These are phyloP conservation scores for Choloepus hoffmanni DNA, from an alignment of 2,113 vertebrate genomes.

Conservation along the genomic window DNA sequence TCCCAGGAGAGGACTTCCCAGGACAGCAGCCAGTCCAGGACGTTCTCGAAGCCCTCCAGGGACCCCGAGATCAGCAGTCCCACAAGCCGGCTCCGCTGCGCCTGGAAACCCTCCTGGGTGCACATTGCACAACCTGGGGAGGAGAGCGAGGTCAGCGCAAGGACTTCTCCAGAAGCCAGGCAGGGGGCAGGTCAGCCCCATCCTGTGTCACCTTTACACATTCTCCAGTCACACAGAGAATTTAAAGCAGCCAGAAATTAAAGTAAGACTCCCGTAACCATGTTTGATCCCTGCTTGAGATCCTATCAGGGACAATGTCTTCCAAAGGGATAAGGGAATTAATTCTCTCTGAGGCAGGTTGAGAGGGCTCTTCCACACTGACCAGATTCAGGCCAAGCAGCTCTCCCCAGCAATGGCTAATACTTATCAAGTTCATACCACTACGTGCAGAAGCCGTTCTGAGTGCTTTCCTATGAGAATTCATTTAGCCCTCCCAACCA, in stretches of 20 bases:
- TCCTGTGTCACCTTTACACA: neutral
- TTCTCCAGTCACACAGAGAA: neutral
- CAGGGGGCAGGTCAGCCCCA: neutral
- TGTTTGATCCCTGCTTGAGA: neutral
- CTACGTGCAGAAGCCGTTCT: rapidly evolving
- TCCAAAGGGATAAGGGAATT: neutral
- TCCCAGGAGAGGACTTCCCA: constrained; percentile 89
- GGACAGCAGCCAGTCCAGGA: constrained; percentile 90
- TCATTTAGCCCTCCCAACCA: neutral
- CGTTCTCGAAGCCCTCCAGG: constrained; percentile 87
- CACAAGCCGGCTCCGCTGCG: constrained; percentile 88
- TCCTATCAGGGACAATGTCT: neutral
- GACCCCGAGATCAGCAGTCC: constrained; percentile 86
- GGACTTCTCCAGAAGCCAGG: neutral
- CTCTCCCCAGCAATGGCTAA: neutral
- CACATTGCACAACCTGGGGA: constrained; percentile 83
- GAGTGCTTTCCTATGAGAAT: neutral
- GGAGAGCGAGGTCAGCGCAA: neutral
- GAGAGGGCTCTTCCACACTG: neutral
- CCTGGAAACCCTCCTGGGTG: constrained; percentile 85
- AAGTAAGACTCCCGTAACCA: neutral
- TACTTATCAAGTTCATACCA: neutral
- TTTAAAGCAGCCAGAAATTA: neutral
- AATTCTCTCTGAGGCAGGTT: neutral
- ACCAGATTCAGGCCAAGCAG: no score